Evolutionary conservation across 1,140 invertebrate genomes (phyloP).

Genomic region (Nebria ingens): DNA sequence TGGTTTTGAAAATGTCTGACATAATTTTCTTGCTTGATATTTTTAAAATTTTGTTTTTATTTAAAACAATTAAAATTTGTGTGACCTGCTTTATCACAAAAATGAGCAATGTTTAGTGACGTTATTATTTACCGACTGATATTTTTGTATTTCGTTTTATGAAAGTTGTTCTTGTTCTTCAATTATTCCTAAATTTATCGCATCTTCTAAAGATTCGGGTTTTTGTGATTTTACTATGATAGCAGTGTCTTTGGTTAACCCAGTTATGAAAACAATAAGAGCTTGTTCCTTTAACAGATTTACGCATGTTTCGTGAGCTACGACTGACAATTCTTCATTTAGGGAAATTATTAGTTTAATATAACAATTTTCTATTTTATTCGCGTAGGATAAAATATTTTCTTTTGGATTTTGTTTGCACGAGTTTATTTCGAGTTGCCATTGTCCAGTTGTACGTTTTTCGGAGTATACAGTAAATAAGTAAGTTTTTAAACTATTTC

Average conservation of each 20-base stretch:
- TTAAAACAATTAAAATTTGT: conserved; percentile 12
- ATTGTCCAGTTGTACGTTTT: conserved; percentile 22
- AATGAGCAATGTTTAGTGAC: conserved; percentile 15
- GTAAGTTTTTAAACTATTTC: conserved; percentile 19
- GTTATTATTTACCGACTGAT: conserved; percentile 15
- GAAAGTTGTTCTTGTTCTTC: conserved; percentile 22
- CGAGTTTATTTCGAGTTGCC: conserved; percentile 24
- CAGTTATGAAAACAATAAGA: conserved; percentile 21
- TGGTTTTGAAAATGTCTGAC: neutral
- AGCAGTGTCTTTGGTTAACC: conserved; percentile 15
- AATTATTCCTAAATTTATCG: conserved; percentile 19
- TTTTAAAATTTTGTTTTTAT: conserved; percentile 4
- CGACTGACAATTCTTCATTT: conserved; percentile 16
- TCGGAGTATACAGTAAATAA: conserved; percentile 21
- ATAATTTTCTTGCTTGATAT: neutral
- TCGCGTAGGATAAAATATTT: conserved; percentile 20
- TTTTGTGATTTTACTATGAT: conserved; percentile 20
- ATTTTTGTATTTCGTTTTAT: conserved; percentile 20
- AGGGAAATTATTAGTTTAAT: conserved; percentile 23
- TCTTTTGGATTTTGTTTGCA: conserved; percentile 21
- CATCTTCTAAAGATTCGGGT: conserved; percentile 18
- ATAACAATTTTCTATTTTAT: conserved; percentile 22
- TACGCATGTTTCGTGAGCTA: conserved; percentile 18
- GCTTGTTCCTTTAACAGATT: conserved; percentile 22
- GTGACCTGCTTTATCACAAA: conserved; percentile 19